phyloP scores from a whole-genome alignment of 2,888 invertebrate genomes.

The Mongoloraphidia duomilia region DNA sequence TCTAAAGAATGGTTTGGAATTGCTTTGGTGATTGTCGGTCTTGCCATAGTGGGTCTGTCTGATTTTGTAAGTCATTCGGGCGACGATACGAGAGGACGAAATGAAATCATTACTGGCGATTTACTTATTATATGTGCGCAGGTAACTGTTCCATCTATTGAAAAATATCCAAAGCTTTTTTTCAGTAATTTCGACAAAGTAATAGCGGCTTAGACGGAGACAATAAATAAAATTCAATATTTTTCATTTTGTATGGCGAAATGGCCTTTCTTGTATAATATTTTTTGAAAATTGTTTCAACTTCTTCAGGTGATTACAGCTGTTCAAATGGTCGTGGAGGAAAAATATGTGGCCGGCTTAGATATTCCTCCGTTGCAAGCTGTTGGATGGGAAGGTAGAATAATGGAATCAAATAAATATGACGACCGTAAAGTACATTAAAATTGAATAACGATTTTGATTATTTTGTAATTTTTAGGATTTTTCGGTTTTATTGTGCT shows the following conservation, averaged over 20 bases:
- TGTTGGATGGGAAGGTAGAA: constrained; percentile 82
- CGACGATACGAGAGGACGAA: constrained; percentile 33
- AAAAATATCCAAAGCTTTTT: too few relatives aligned
- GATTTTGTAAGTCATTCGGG: constrained; percentile 42
- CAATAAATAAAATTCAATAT: background rate
- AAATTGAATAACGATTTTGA: background rate
- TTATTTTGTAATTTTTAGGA: constrained; percentile 25
- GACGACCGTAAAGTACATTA: background rate
- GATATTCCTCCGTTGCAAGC: constrained; percentile 84
- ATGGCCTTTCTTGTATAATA: background rate
- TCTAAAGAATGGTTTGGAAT: constrained; percentile 66
- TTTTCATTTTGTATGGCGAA: too few relatives aligned
- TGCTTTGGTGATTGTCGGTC: constrained; percentile 50
- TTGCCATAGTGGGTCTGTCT: constrained; percentile 56
- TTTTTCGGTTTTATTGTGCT: constrained; percentile 55
- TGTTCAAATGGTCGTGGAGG: constrained; percentile 88
- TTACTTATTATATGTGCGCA: constrained; percentile 59
- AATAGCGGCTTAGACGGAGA: too few relatives aligned
- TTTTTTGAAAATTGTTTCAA: constrained; percentile 4
- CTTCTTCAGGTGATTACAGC: constrained; percentile 58
- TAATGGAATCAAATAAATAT: constrained; percentile 9
- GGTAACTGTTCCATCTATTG: constrained; percentile 7
- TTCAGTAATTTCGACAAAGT: too few relatives aligned
- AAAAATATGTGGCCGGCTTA: constrained; percentile 69
- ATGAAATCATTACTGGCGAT: constrained; percentile 72